These are phyloP conservation scores for Lanius ludovicianus DNA, from an alignment of 2,113 vertebrate genomes.

Conservation along the genomic window DNA sequence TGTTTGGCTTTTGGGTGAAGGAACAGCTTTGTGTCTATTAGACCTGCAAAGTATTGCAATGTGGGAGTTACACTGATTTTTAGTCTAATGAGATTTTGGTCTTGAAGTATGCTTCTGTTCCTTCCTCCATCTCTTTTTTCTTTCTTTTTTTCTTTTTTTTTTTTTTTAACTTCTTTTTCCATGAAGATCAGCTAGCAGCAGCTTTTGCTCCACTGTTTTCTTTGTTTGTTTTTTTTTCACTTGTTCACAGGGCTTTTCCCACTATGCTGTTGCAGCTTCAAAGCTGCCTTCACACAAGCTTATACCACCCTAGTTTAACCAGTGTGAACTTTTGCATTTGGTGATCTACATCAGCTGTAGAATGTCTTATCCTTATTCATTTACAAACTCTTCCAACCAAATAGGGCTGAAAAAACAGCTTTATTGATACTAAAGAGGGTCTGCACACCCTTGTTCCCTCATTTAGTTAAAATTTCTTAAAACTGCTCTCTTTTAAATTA, in stretches of 20 bases:
- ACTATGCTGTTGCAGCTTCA: background rate
- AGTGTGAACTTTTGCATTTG: background rate
- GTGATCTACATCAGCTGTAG: background rate
- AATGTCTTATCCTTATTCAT: background rate
- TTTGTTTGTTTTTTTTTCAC: constrained; percentile 9
- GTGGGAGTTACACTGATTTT: background rate
- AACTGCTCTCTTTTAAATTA: background rate
- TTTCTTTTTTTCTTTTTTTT: accelerated
- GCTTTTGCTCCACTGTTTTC: constrained; percentile 7
- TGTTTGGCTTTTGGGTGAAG: background rate
- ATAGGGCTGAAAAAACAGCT: background rate
- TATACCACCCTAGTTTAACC: background rate
- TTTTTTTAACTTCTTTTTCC: background rate
- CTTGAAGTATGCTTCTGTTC: background rate
- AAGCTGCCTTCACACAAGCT: background rate
- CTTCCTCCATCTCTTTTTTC: background rate
- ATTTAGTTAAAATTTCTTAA: background rate
- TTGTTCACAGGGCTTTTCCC: constrained; percentile 6
- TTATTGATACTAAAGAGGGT: background rate
- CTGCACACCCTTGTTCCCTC: background rate
- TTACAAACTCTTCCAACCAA: background rate
- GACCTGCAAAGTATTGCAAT: background rate
- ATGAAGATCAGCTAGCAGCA: background rate
- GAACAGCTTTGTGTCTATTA: background rate
- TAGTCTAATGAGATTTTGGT: background rate